phyloP scores from a whole-genome alignment of 2,113 vertebrate species.

The Anhinga anhinga region DNA sequence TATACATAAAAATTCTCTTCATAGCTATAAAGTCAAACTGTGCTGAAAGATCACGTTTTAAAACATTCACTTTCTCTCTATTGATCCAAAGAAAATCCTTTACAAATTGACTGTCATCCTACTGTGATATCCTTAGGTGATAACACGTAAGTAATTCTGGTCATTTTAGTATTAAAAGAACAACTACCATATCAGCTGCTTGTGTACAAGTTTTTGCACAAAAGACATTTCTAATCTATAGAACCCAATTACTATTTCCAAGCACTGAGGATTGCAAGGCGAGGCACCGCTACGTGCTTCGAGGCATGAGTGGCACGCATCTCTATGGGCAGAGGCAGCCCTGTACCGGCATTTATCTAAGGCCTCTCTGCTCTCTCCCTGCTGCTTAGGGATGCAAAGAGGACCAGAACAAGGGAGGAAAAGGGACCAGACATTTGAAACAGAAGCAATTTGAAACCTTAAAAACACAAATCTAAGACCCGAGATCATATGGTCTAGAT shows the following conservation, averaged over 20 bases:
- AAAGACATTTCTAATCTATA: neutral
- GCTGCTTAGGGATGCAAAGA: neutral
- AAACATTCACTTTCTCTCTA: neutral
- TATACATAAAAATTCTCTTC: neutral
- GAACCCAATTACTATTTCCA: neutral
- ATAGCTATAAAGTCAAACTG: neutral
- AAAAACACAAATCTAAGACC: neutral
- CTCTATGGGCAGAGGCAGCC: neutral
- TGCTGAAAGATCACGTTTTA: neutral
- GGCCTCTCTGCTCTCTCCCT: fast-evolving
- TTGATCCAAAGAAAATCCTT: conserved; percentile 13
- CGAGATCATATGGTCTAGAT: neutral
- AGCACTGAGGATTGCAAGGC: neutral
- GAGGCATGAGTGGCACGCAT: fast-evolving
- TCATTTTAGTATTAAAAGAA: neutral
- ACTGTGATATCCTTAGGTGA: neutral
- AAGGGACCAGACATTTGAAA: neutral
- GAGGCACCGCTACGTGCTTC: neutral
- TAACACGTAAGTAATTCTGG: neutral
- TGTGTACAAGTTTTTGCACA: neutral
- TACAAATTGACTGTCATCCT: neutral
- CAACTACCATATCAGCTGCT: neutral
- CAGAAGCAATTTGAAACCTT: neutral
- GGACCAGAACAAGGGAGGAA: neutral
- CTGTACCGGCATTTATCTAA: fast-evolving